Base-by-base conservation (phyloP, 2,113 vertebrate species). In the Fregata magnificens region DNA sequence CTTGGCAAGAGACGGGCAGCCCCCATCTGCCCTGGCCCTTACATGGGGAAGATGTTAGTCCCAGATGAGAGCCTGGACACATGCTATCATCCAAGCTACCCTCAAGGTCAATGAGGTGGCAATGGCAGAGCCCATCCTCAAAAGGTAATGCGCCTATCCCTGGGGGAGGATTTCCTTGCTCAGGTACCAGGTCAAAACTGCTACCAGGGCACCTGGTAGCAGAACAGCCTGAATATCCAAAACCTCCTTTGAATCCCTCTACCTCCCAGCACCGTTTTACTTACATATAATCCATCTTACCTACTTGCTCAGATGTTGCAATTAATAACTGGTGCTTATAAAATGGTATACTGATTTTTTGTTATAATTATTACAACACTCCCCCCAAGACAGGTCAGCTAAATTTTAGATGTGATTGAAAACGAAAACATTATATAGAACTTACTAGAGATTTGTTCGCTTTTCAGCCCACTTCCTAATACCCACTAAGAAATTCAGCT, bases 401-500 rank as follows among this genome's bases (percentile, higher is more conserved):
- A 81, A 49, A 71, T 58, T 63, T 92, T 45, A 65, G 40, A 78
- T 26, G 22, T 50, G 40, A 88, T 7, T 62, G 45, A 89, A 78
- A 89, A 86, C 6, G 38, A 52, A 21, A 42, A 65, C 36, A 40
- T 11, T 45, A 28, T 34, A 16, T 25, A 73, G 96, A 95, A 86
- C 67, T 53, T 71, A 63, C 32, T 42, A 56, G 40, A 34, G 66
- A 85, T 58, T 11, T 55, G 26, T 82, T 94, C 78, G 36, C 72
- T 96, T 79, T 72, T 77, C 82, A 69, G 42, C n/a, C 63, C 63
- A 42, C 86, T 82, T 65, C 83, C 66, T 62, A 88, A 92, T 45
- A 90, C 14, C 20, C 45, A 92, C 62, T 73, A 91, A 87, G 78
- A 97, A 94, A 94, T 61, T 95, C 72, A 89, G 81, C 38, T 77